Percentiles rank a stretch among this genome's conserved stretches.
Evolutionary conservation across 1,140 invertebrate species (phyloP).

Genomic region (Drosophila athabasca): DNA sequence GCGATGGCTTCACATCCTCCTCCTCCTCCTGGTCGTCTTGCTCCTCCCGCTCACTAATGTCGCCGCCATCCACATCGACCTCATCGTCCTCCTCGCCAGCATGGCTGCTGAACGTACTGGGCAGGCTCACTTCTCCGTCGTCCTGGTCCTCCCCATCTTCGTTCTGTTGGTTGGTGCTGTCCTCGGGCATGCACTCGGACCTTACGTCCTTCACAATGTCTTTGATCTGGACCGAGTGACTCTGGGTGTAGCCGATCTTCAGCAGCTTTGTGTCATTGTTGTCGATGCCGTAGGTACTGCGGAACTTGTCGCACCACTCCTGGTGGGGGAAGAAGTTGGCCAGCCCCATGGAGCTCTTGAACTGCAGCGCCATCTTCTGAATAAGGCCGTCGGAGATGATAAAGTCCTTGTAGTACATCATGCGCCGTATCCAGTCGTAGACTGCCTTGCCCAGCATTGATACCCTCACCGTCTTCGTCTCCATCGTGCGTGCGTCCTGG

Average conservation of each 20-base stretch:
- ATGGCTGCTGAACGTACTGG: constrained; percentile 52
- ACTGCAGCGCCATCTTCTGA: constrained; percentile 80
- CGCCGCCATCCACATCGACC: constrained; percentile 65
- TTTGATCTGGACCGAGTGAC: constrained; percentile 77
- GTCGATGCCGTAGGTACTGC: constrained; percentile 66
- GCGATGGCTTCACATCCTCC: constrained; percentile 55
- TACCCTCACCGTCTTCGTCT: constrained; percentile 70
- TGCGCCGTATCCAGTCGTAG: constrained; percentile 79
- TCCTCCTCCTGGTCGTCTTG: constrained; percentile 42
- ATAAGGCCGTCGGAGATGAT: constrained; percentile 74
- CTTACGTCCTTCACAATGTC: constrained; percentile 78
- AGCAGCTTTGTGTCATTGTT: constrained; percentile 66
- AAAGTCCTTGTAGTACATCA: constrained; percentile 83
- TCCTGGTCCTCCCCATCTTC: constrained; percentile 46
- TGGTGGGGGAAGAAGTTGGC: constrained; percentile 77
- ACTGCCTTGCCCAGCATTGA: constrained; percentile 79
- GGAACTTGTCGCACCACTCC: constrained; percentile 81
- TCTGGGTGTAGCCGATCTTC: constrained; percentile 70
- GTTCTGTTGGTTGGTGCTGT: not conserved
- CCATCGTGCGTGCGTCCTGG: constrained; percentile 72
- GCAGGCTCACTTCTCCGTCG: constrained; percentile 42
- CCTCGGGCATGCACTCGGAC: constrained; percentile 47
- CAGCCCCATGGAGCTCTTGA: constrained; percentile 76
- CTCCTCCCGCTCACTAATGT: constrained; percentile 38
- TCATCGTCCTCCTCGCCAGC: constrained; percentile 49